phyloP scores from a whole-genome alignment of 2,113 vertebrate genomes.

The Sander vitreus region DNA sequence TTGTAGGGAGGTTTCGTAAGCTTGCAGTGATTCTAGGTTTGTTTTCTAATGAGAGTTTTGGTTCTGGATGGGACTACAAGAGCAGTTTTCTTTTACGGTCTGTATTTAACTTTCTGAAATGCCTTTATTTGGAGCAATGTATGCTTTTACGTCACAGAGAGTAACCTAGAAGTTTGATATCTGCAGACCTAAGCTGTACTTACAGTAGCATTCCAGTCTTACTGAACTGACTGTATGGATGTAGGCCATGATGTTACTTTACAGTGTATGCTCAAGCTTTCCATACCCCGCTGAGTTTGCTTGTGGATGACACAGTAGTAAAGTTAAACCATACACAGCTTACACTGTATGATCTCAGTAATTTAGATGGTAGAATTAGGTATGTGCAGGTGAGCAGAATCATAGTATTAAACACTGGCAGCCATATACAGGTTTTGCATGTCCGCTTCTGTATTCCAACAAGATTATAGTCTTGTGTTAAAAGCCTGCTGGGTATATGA shows the following conservation, averaged over 20 bases:
- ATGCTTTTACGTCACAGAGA: conserved; percentile 42
- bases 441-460: conserved; percentile 30
- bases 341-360: conserved; percentile 18
- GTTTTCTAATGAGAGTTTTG: conserved; percentile 46
- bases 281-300: conserved; percentile 24
- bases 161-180: conserved; percentile 48
- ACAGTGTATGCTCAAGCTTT: conserved; percentile 33
- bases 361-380: conserved; percentile 3
- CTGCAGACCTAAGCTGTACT: conserved; percentile 63
- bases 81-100: conserved; percentile 19
- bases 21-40: conserved; percentile 54
- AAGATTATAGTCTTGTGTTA: conserved; percentile 39
- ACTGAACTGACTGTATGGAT: conserved; percentile 49
- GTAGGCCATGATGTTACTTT: conserved; percentile 46
- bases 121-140: conserved; percentile 19
- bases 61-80: conserved; percentile 23
- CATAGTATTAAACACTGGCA: conserved; percentile 25
- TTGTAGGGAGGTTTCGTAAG: conserved; percentile 40
- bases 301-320: conserved; percentile 37
- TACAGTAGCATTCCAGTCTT: conserved; percentile 37
- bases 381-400: conserved; percentile 6
- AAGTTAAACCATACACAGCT: conserved; percentile 18
- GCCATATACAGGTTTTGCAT: conserved; percentile 13
- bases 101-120: conserved; percentile 41
- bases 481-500: conserved; percentile 30